Percentiles rank a stretch among this genome's conserved stretches.
These are phyloP conservation scores for Dicerorhinus sumatrensis DNA, from an alignment of 2,113 vertebrate genomes.

Conservation along the genomic window DNA sequence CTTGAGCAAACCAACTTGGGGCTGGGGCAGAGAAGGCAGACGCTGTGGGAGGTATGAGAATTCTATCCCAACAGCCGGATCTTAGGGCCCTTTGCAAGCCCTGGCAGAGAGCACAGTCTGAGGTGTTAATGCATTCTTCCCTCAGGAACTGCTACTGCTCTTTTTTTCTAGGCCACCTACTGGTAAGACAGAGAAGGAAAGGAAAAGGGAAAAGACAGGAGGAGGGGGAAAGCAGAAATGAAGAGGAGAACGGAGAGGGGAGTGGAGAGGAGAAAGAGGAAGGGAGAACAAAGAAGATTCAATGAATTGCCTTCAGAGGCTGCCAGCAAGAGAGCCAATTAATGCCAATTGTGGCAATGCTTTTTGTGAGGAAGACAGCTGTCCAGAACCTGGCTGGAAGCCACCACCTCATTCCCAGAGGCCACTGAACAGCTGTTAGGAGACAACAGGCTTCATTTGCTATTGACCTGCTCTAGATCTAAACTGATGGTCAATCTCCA, in stretches of 20 bases:
- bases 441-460: slow-evolving; percentile 15
- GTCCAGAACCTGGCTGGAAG: slow-evolving; percentile 37
- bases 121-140: slow-evolving; percentile 8
- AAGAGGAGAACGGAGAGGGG: neutral
- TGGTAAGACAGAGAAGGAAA: slow-evolving; percentile 1
- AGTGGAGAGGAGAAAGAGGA: neutral
- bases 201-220: neutral
- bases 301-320: neutral
- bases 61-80: neutral
- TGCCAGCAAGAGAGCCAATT: neutral
- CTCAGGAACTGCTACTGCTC: neutral
- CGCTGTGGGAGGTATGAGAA: neutral
- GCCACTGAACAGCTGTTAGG: slow-evolving; percentile 51
- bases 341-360: neutral
- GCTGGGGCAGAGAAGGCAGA: neutral
- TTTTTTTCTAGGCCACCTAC: slow-evolving; percentile 55
- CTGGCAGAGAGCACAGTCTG: neutral
- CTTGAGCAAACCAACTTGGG: slow-evolving; percentile 56
- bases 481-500: neutral
- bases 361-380: slow-evolving; percentile 55
- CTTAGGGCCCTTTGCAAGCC: neutral
- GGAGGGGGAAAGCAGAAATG: neutral
- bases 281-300: neutral
- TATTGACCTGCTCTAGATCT: slow-evolving; percentile 50
- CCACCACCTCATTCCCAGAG: slow-evolving; percentile 49